Evolutionary conservation across 2,797 vertebrate genomes (phyloP).

Genomic region (Zenarchopterus dispar): DNA sequence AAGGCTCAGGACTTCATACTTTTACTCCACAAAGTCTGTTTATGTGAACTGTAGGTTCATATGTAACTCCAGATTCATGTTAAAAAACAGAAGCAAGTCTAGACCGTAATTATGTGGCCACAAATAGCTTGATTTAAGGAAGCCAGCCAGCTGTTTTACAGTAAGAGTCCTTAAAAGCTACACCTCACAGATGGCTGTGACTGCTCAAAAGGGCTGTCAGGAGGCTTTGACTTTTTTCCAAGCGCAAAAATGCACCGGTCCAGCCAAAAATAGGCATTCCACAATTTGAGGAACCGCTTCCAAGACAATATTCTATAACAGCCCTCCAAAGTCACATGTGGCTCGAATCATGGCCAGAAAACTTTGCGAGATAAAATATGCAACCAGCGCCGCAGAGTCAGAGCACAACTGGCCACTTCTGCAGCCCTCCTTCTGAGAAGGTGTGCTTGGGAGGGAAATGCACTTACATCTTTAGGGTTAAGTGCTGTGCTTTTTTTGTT

Average conservation of each 20-base stretch:
- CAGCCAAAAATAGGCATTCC: slow-evolving; percentile 74
- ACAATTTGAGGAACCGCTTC: slow-evolving; percentile 60
- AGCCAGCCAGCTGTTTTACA: slow-evolving; percentile 71
- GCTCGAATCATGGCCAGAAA: slow-evolving; percentile 49
- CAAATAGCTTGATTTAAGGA: slow-evolving; percentile 76
- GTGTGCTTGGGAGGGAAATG: slow-evolving; percentile 48
- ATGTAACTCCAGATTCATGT: slow-evolving; percentile 57
- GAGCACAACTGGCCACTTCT: slow-evolving; percentile 35
- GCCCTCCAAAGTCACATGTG: slow-evolving; percentile 46
- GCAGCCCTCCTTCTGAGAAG: slow-evolving; percentile 30
- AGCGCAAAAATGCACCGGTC: slow-evolving; percentile 62
- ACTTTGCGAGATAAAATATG: slow-evolving; percentile 62
- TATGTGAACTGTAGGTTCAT: slow-evolving; percentile 52
- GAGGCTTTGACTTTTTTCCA: slow-evolving; percentile 31
- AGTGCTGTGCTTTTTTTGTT: slow-evolving; percentile 26
- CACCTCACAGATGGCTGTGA: slow-evolving; percentile 66
- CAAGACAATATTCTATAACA: slow-evolving; percentile 66
- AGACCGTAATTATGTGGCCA: slow-evolving; percentile 73
- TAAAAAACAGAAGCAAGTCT: slow-evolving; percentile 68
- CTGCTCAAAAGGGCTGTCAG: slow-evolving; percentile 52
- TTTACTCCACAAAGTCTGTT: slow-evolving; percentile 25
- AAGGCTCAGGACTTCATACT: slow-evolving; percentile 8
- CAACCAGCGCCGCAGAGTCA: slow-evolving; percentile 30
- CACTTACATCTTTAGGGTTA: slow-evolving; percentile 45
- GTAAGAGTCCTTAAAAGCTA: slow-evolving; percentile 58